These are phyloP conservation scores for Zaprionus kolodkinae DNA, from an alignment of 1,140 invertebrate species.

Conservation along the genomic window DNA sequence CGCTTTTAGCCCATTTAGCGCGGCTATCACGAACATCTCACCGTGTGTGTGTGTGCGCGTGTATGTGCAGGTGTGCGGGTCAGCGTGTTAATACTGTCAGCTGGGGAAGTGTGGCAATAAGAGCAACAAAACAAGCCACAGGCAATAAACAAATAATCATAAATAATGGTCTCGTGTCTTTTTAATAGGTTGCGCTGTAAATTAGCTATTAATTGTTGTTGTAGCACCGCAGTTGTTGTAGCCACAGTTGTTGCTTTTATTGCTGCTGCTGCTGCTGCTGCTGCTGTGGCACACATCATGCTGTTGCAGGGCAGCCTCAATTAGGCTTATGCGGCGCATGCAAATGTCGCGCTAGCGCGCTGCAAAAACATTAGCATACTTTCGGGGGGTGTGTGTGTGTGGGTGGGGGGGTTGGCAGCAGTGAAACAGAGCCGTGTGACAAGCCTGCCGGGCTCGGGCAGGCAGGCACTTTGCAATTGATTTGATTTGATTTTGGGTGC, in stretches of 20 bases:
- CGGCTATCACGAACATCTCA: conserved; percentile 11
- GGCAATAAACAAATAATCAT: conserved; percentile 81
- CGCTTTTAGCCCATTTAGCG: conserved; percentile 36
- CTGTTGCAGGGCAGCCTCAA: conserved; percentile 52
- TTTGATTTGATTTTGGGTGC: conserved; percentile 76
- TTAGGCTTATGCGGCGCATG: conserved; percentile 72
- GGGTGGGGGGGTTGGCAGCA: background rate
- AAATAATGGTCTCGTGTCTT: conserved; percentile 69
- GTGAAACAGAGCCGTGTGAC: background rate
- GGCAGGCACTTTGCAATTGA: conserved; percentile 46
- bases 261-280: background rate
- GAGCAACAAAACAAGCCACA: conserved; percentile 42
- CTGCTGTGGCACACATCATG: background rate
- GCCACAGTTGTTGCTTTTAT: background rate
- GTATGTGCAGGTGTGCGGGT: conserved; percentile 14
- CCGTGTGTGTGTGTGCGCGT: conserved; percentile 13
- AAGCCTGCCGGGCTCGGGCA: background rate
- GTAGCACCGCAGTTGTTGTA: background rate
- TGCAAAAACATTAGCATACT: conserved; percentile 49
- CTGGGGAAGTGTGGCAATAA: conserved; percentile 35
- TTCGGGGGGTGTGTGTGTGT: background rate
- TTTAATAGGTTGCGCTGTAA: conserved; percentile 68
- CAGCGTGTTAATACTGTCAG: conserved; percentile 63
- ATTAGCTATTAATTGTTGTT: conserved; percentile 73
- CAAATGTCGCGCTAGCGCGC: conserved; percentile 47